These are phyloP conservation scores for Nesoenas mayeri DNA, from an alignment of 2,113 vertebrate genomes.

Conservation along the genomic window DNA sequence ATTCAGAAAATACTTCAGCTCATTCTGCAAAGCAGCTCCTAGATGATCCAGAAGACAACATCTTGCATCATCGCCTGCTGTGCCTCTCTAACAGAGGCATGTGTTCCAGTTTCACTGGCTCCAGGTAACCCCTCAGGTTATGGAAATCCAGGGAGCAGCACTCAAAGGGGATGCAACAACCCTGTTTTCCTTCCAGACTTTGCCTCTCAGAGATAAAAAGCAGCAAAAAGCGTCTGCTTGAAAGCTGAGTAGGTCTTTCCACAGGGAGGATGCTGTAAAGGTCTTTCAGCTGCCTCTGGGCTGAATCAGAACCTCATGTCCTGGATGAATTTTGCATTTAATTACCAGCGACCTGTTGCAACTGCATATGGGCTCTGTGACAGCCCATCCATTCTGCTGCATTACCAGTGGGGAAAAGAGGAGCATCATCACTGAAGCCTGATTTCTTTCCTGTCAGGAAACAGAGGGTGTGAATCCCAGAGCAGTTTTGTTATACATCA, in stretches of 20 bases:
- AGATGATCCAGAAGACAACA: neutral
- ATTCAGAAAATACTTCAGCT: neutral
- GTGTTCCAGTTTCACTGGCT: neutral
- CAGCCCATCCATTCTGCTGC: neutral
- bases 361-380: neutral
- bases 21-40: neutral
- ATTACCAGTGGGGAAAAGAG: neutral
- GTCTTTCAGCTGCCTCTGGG: constrained; percentile 25
- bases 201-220: neutral
- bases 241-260: constrained; percentile 7
- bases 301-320: constrained; percentile 25
- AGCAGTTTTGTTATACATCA: neutral
- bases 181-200: neutral
- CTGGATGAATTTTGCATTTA: constrained; percentile 22
- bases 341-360: constrained; percentile 47
- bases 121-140: neutral
- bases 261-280: neutral
- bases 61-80: neutral
- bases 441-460: neutral
- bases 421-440: neutral
- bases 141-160: neutral
- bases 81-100: neutral
- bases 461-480: neutral
- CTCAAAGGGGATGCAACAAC: neutral
- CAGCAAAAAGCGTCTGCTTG: neutral